Base-by-base conservation (phyloP, 2,113 vertebrate genomes). In the Dipodomys ordii region DNA sequence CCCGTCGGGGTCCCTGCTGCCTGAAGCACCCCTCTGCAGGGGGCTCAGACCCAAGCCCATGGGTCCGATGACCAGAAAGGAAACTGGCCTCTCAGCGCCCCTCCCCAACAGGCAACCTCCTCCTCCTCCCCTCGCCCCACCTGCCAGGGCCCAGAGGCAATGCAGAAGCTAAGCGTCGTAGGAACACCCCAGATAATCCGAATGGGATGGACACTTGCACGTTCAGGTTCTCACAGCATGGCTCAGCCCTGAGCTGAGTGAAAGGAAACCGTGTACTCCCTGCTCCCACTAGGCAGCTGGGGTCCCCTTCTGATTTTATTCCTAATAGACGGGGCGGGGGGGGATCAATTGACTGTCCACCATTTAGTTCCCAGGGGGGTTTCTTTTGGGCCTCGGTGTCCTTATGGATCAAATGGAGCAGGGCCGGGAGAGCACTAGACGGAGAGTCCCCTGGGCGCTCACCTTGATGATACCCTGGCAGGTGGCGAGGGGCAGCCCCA, bases 381-480 rank as follows among this genome's bases (percentile, higher is more conserved):
- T 4, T 67, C 39, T 44, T 39, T 39, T 12, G 18, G 73, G 64
- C 30, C 28, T 44, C 28, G 18, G 35, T 28, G 46, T 78, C 77
- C 19, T 16, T 3, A 2, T 11, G 12, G 28, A 57, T 62, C 25
- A 46, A 11, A 39, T 3, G 12, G 44, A n/a, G 27, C 1, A 20
- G 13, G 60, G 57, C 13, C 6, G 39, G 64, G 32, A 44, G 7
- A 30, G 57, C 7, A 23, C 23, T 0, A 1, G 1, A 35, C 3
- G 6, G 68, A 32, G 57, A n/a, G 11, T 16, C 71, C 57, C 16
- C n/a, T 0, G 23, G 0, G 10, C 2, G 1, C 77, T 57, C 97
- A 99, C 99, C 99, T 99, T 99, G 97, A 99, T 99, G 98, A 99
- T 99, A 96, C 99, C 99, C 98, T 99, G 99, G 97, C 99, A 99